Percentiles rank a stretch among this genome's conserved stretches.
Evolutionary conservation across 2,797 vertebrate species (phyloP).

Genomic region (Eremophila alpestris): DNA sequence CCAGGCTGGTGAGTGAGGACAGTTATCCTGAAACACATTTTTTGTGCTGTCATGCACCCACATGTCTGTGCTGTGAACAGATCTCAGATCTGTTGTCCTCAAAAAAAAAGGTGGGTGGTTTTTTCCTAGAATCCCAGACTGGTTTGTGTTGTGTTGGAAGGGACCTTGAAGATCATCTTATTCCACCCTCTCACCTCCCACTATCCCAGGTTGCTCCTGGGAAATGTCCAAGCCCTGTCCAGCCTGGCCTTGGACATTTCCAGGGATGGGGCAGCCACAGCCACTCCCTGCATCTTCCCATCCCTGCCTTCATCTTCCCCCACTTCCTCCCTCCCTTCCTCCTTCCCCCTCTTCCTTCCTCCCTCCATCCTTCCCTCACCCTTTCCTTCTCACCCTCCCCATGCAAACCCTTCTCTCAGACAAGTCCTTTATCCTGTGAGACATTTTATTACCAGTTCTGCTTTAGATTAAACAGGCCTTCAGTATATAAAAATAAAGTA

Average conservation of each 20-base stretch:
- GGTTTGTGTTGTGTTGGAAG: background rate
- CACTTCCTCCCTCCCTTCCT: background rate
- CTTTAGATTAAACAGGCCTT: slow-evolving; percentile 40
- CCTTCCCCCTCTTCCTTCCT: background rate
- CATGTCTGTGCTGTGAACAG: background rate
- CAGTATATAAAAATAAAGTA: slow-evolving; percentile 71
- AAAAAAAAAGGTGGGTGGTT: background rate
- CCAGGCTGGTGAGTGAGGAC: background rate
- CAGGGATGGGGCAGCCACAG: background rate
- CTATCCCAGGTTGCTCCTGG: background rate
- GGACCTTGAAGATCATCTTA: background rate
- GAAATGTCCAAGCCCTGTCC: background rate
- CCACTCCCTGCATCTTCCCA: background rate
- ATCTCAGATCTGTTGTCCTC: background rate
- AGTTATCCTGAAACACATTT: background rate
- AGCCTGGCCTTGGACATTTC: background rate
- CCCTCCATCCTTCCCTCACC: background rate
- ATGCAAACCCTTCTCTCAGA: background rate
- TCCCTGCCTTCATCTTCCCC: background rate
- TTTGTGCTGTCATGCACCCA: background rate
- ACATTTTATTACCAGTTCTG: slow-evolving; percentile 46
- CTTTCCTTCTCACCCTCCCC: background rate
- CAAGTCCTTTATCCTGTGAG: background rate
- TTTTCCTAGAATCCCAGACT: background rate
- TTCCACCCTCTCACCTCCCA: background rate